phyloP scores from a whole-genome alignment of 2,797 vertebrate species.

The Mormyrus hasselquistii region DNA sequence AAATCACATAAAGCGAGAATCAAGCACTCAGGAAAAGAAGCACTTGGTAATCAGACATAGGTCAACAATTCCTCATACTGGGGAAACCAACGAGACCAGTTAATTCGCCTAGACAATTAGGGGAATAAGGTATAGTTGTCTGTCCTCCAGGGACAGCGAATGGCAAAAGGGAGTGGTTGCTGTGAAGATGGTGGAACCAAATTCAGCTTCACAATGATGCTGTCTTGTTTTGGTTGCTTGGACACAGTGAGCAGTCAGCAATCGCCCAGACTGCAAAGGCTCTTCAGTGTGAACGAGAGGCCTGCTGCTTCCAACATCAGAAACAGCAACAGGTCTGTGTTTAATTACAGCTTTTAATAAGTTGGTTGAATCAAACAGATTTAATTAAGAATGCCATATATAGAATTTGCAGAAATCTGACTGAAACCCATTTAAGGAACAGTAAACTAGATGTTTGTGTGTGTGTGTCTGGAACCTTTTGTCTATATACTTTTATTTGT shows the following conservation, averaged over 20 bases:
- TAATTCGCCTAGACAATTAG: neutral
- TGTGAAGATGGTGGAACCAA: neutral
- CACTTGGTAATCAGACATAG: neutral
- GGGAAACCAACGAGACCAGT: neutral
- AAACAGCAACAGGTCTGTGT: constrained; percentile 56
- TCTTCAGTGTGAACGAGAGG: constrained; percentile 55
- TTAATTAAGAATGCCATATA: neutral
- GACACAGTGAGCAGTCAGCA: constrained; percentile 53
- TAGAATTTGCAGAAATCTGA: neutral
- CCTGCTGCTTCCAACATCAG: constrained; percentile 45
- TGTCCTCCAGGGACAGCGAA: neutral
- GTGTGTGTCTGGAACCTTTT: constrained; percentile 26
- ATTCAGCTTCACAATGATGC: neutral
- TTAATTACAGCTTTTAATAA: neutral
- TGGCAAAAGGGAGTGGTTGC: neutral
- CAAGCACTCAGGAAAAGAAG: neutral
- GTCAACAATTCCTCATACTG: neutral
- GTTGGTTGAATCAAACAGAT: neutral
- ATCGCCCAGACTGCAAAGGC: constrained; percentile 40
- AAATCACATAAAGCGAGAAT: neutral
- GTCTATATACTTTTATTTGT: neutral
- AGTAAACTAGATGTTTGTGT: neutral
- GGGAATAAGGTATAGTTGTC: neutral
- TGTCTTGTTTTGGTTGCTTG: neutral
- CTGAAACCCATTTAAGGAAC: neutral